These are phyloP conservation scores for Probosciger aterrimus DNA, from an alignment of 2,113 vertebrate species.

Conservation along the genomic window DNA sequence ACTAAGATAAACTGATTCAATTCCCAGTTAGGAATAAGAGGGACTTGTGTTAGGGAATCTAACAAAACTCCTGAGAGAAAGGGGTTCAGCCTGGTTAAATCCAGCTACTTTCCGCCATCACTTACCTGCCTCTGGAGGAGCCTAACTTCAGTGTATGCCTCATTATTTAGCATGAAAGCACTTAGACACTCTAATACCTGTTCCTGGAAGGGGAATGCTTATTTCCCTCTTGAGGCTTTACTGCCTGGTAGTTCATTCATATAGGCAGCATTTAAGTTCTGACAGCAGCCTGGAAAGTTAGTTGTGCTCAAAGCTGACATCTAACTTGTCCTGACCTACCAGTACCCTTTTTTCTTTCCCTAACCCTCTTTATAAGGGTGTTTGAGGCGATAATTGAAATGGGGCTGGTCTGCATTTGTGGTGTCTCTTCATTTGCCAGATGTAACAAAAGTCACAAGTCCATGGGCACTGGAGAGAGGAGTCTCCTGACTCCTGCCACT, in stretches of 20 bases:
- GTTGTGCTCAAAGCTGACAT: not conserved
- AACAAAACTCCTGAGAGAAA: not conserved
- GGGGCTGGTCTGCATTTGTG: not conserved
- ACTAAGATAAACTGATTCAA: not conserved
- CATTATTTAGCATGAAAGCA: not conserved
- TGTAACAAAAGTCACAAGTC: not conserved
- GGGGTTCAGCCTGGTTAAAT: not conserved
- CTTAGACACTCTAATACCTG: not conserved
- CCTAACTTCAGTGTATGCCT: not conserved
- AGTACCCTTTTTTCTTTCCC: not conserved
- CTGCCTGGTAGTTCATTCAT: not conserved
- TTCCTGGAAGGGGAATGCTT: not conserved
- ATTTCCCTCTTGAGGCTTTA: not conserved
- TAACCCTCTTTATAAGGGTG: accelerated
- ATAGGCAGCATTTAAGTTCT: not conserved
- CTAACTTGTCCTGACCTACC: not conserved
- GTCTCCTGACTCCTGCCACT: not conserved
- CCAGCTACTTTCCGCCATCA: not conserved
- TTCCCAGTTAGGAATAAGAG: not conserved
- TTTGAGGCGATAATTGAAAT: not conserved
- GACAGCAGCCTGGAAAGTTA: not conserved
- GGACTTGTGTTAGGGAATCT: not conserved
- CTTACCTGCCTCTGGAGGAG: not conserved
- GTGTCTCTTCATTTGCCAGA: not conserved
- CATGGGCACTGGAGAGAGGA: not conserved